Conservation (phyloP, 2,888 invertebrate species). For the Dyspetes luteomarginatus region DNA sequence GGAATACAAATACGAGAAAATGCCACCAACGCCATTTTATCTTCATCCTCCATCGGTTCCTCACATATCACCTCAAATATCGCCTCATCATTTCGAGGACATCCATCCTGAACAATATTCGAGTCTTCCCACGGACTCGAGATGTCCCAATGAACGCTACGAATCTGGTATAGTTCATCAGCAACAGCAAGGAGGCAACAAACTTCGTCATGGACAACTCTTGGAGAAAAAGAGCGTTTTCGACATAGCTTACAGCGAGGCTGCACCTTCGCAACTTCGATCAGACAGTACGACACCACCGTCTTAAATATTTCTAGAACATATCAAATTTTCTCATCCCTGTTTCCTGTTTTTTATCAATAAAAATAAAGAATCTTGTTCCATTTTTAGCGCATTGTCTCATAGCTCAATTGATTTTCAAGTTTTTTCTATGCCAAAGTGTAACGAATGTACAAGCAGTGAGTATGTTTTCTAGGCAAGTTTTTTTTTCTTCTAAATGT, state of each 20-base stretch:
- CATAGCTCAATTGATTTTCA: constrained; percentile 35
- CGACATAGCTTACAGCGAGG: constrained; percentile 96
- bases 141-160: constrained; percentile 76
- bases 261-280: constrained; percentile 92
- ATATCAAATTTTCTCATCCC: not conserved
- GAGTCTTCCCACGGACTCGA: constrained; percentile 65
- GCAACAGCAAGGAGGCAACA: constrained; percentile 71
- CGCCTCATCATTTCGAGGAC: constrained; percentile 73
- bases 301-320: constrained; percentile 74
- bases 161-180: constrained; percentile 92
- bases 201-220: constrained; percentile 83
- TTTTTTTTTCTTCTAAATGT: constrained; percentile 37
- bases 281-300: constrained; percentile 92
- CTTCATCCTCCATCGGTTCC: constrained; percentile 79
- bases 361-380: constrained; percentile 18
- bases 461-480: constrained; percentile 16
- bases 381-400: constrained; percentile 39
- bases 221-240: constrained; percentile 96
- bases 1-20: constrained; percentile 89
- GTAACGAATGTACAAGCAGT: constrained; percentile 37
- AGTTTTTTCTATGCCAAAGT: constrained; percentile 58
- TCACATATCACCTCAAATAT: constrained; percentile 77
- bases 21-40: constrained; percentile 77
- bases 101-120: constrained; percentile 35
- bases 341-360: constrained; percentile 24